phyloP scores from a whole-genome alignment of 1,140 invertebrate species.

The Acromyrmex charruanus region DNA sequence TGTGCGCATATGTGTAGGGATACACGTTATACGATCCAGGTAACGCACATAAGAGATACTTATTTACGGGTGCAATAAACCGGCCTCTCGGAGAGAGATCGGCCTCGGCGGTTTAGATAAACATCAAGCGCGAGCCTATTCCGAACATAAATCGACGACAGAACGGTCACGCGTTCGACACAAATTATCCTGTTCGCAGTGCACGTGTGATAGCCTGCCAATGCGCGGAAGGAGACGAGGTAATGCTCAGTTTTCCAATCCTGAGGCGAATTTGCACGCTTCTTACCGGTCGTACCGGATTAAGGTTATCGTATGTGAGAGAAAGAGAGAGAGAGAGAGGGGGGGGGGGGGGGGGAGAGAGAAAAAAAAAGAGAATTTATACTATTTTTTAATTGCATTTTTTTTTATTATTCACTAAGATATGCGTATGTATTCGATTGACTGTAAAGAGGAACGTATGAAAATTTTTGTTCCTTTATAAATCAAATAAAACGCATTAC shows the following conservation, averaged over 20 bases:
- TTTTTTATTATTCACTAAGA: background rate
- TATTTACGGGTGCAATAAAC: constrained; percentile 71
- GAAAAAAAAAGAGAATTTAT: background rate
- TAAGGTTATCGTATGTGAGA: background rate
- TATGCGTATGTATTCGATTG: background rate
- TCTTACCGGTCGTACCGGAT: constrained; percentile 12
- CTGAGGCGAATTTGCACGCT: constrained; percentile 39
- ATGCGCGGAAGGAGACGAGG: constrained; percentile 51
- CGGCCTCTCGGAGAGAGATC: constrained; percentile 63
- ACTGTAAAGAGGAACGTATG: background rate
- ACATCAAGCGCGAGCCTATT: constrained; percentile 65
- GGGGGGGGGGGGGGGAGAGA: background rate
- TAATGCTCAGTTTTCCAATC: constrained; percentile 70
- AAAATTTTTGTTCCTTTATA: background rate
- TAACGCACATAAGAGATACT: constrained; percentile 48
- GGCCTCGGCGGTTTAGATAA: constrained; percentile 72
- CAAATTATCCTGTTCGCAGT: constrained; percentile 73
- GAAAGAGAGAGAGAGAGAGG: background rate
- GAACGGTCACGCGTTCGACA: constrained; percentile 77
- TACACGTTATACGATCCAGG: background rate
- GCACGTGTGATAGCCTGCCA: constrained; percentile 68
- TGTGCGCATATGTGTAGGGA: too few species aligned
- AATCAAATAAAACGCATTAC: background rate
- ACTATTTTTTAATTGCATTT: background rate
- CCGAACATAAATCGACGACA: constrained; percentile 71